Conservation (phyloP, 1,140 invertebrate species). For the Caenorhabditis remanei region DNA sequence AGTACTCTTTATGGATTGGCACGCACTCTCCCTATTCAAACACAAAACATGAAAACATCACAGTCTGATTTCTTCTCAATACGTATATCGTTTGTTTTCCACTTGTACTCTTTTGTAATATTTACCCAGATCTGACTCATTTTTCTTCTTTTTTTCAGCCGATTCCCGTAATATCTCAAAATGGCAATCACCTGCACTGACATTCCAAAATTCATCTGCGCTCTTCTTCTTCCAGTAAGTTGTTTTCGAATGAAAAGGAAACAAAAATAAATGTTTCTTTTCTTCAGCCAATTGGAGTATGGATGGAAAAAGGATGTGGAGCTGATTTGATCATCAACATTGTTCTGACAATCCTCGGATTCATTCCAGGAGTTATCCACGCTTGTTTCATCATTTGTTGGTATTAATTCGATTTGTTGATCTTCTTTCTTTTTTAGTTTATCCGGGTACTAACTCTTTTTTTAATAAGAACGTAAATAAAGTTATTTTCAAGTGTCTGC, state of each 20-base stretch:
- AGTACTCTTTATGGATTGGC: neutral
- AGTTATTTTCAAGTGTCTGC: neutral
- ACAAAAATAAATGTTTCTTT: neutral
- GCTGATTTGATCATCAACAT: conserved; percentile 68
- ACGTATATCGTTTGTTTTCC: neutral
- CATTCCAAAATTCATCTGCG: conserved; percentile 57
- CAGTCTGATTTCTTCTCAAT: neutral
- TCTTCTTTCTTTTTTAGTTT: neutral
- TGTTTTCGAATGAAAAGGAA: neutral
- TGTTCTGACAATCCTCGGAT: conserved; percentile 64
- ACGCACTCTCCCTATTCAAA: neutral
- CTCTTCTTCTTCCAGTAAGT: conserved; percentile 39
- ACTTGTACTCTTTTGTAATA: neutral
- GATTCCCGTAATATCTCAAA: neutral
- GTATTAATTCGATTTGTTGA: conserved; percentile 37
- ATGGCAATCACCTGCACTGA: conserved; percentile 55
- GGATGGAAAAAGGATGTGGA: conserved; percentile 64
- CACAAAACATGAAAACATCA: neutral
- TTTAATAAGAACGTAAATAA: neutral
- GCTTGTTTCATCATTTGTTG: conserved; percentile 67
- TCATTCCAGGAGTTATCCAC: conserved; percentile 68
- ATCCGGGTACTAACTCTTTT: neutral
- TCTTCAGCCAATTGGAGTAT: conserved; percentile 67
- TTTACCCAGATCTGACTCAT: neutral
- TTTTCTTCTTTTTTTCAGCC: neutral